A percentile compares a stretch with the other conserved stretches of the same genome.
Evolutionary conservation across 2,797 vertebrate species (phyloP).

Genomic region (Oceanodroma leucorhoa): DNA sequence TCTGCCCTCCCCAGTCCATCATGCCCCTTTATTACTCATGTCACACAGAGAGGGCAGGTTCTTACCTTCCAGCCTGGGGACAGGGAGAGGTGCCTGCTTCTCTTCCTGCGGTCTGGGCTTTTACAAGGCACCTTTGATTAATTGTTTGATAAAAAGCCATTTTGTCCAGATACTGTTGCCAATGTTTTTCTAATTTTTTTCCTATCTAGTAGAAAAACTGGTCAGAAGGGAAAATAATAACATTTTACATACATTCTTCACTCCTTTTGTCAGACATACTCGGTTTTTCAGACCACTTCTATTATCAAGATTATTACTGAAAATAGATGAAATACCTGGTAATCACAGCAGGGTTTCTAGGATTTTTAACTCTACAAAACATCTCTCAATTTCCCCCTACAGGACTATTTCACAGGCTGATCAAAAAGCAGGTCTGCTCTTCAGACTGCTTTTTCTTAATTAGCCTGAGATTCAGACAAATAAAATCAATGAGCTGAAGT

Average conservation of each 20-base stretch:
- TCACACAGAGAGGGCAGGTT: background rate
- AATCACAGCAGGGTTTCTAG: background rate
- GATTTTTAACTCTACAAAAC: background rate
- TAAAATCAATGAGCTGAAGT: conserved; percentile 28
- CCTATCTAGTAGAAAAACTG: background rate
- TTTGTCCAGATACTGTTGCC: background rate
- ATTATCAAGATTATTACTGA: background rate
- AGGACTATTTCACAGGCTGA: background rate
- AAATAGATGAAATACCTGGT: background rate
- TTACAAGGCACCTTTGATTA: background rate
- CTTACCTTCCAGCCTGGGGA: background rate
- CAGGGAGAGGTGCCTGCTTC: background rate
- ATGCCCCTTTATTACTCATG: background rate
- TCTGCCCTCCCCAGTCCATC: background rate
- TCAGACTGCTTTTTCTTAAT: background rate
- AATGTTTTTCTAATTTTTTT: background rate
- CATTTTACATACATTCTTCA: background rate
- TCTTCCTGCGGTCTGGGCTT: background rate
- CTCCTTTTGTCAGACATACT: background rate
- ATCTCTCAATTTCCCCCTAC: background rate
- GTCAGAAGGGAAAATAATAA: background rate
- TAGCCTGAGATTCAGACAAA: conserved; percentile 22
- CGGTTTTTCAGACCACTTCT: background rate
- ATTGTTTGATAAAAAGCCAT: background rate
- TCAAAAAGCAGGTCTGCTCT: background rate